Percentiles rank a stretch among this genome's conserved stretches.
These are phyloP conservation scores for Cyprinodon tularosa DNA, from an alignment of 2,113 vertebrate species.

Conservation along the genomic window DNA sequence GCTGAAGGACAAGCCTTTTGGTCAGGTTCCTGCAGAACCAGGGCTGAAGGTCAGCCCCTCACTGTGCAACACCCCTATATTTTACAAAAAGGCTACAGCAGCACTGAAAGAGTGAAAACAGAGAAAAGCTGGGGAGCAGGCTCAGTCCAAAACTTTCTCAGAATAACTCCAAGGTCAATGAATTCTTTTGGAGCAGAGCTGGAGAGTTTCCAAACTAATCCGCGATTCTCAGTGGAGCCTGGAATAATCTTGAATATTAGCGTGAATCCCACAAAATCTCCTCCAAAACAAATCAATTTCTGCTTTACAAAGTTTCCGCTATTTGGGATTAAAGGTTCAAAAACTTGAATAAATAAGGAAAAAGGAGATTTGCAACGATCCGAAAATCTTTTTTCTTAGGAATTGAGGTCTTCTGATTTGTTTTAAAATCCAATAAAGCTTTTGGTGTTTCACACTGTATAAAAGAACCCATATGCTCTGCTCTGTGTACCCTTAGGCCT, in stretches of 20 bases:
- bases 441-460: background rate
- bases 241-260: conserved; percentile 38
- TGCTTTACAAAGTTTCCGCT: background rate
- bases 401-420: conserved; percentile 13
- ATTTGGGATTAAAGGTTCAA: conserved; percentile 4
- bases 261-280: conserved; percentile 35
- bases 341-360: conserved; percentile 12
- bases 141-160: conserved; percentile 9
- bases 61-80: background rate
- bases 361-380: background rate
- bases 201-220: conserved; percentile 54
- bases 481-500: conserved; percentile 8
- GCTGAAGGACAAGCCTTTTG: conserved; percentile 7
- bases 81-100: background rate
- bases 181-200: conserved; percentile 29
- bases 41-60: conserved; percentile 8
- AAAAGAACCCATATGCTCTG: background rate
- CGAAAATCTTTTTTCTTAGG: background rate
- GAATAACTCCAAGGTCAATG: conserved; percentile 39
- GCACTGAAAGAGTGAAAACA: background rate
- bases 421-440: conserved; percentile 5
- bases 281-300: conserved; percentile 46
- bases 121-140: background rate
- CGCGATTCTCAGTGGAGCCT: conserved; percentile 24
- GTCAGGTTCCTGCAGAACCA: background rate